Evolutionary conservation across 92 coral and sea anemone genomes (phyloP).

Genomic region (Hydrozoanthus gracilis): DNA sequence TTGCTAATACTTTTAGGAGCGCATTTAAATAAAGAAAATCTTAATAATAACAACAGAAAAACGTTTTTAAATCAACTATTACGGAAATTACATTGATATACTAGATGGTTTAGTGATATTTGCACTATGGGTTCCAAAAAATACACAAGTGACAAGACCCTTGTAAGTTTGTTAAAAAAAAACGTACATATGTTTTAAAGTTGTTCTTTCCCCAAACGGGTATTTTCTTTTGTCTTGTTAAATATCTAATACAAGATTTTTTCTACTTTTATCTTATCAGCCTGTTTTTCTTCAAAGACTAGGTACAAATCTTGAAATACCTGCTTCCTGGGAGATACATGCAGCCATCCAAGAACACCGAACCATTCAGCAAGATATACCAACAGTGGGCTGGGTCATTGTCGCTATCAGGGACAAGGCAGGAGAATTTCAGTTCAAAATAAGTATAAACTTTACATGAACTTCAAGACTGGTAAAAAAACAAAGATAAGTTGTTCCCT

Average conservation of each 20-base stretch:
- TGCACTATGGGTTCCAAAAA: no score
- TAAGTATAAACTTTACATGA: neutral
- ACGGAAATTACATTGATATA: no score
- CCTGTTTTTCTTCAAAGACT: neutral
- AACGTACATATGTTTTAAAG: no score
- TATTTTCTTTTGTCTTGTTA: no score
- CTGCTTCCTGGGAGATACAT: conserved; percentile 99
- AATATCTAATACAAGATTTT: neutral
- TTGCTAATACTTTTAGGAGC: no score
- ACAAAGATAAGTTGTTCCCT: neutral
- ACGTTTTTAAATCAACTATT: no score
- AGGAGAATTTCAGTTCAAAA: neutral
- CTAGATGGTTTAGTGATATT: no score
- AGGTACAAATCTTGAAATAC: conserved; percentile 44
- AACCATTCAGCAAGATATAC: conserved; percentile 94
- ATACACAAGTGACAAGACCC: no score
- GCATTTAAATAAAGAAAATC: no score
- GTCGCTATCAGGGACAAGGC: conserved; percentile 56
- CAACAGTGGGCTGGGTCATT: conserved; percentile 90
- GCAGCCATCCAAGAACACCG: conserved; percentile 95
- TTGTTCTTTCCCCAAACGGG: no score
- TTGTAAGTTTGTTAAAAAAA: no score
- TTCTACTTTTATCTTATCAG: neutral
- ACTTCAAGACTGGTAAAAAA: neutral
- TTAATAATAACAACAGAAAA: no score